Percentiles rank a stretch among this genome's conserved stretches.
These are phyloP conservation scores for Chironex yamaguchii DNA, from an alignment of 30 jellyfish, hydroid and myxozoan species.

Conservation along the genomic window DNA sequence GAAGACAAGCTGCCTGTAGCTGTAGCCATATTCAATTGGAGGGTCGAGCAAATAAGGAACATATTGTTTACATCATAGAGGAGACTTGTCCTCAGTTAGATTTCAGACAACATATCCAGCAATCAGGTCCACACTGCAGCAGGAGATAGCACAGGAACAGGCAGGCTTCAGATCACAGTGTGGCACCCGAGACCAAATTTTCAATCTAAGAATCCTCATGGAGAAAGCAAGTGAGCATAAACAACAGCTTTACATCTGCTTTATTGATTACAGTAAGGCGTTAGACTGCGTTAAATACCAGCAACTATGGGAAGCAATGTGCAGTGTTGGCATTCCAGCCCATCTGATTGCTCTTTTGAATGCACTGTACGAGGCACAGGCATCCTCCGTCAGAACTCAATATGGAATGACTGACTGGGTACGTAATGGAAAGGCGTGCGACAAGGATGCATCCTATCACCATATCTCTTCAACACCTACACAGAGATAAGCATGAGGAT, in stretches of 20 bases:
- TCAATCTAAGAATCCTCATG: conserved; percentile 39
- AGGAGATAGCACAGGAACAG: conserved; percentile 30
- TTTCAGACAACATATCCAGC: no score
- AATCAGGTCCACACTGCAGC: no score
- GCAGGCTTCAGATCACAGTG: conserved; percentile 28
- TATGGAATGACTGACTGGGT: conserved; percentile 2
- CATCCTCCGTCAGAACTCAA: conserved; percentile 18
- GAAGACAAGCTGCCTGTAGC: no score
- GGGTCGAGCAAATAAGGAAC: no score
- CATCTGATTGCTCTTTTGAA: conserved; percentile 17
- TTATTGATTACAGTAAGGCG: conserved; percentile 40
- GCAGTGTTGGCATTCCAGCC: conserved; percentile 13
- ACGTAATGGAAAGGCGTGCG: conserved; percentile 7
- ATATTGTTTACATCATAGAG: no score
- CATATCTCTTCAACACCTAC: conserved; percentile 12
- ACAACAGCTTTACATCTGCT: background rate
- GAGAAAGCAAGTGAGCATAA: no score
- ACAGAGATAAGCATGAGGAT: conserved; percentile 19
- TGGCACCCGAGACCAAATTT: conserved; percentile 43
- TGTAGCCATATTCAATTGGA: no score
- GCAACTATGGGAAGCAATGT: conserved; percentile 15
- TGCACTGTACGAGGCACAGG: conserved; percentile 37
- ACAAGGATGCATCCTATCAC: conserved; percentile 37
- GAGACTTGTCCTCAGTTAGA: no score
- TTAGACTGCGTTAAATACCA: conserved; percentile 34